phyloP scores from a whole-genome alignment of 2,113 vertebrate genomes.

The Thinocorus orbignyianus region DNA sequence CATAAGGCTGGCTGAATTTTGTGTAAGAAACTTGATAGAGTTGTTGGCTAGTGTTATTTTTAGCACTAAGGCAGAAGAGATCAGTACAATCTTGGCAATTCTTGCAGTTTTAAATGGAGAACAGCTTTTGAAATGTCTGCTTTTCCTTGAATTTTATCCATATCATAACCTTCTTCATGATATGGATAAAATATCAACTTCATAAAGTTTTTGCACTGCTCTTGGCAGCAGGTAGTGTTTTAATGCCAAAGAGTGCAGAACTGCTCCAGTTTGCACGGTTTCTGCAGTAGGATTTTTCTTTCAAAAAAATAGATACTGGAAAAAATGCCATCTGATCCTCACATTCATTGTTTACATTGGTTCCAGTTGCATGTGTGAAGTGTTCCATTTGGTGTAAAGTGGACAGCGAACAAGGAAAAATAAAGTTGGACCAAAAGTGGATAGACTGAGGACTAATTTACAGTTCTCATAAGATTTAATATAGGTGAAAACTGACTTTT shows the following conservation, averaged over 20 bases:
- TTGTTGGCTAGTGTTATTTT: conserved; percentile 50
- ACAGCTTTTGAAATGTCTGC: conserved; percentile 8
- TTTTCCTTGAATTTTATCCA: neutral
- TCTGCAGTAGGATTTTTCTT: neutral
- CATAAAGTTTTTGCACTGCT: neutral
- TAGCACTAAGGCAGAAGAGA: conserved; percentile 5
- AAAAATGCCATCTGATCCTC: neutral
- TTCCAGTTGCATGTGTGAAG: neutral
- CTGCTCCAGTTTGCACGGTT: neutral
- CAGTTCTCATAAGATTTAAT: neutral
- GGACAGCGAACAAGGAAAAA: neutral
- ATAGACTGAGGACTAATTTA: neutral
- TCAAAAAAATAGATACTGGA: neutral
- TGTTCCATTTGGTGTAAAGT: neutral
- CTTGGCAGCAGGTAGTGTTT: neutral
- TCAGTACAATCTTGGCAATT: conserved; percentile 31
- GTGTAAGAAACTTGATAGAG: neutral
- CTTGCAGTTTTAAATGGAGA: conserved; percentile 50
- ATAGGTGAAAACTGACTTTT: neutral
- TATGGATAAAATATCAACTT: neutral
- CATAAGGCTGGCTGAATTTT: conserved; percentile 23
- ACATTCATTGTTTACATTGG: neutral
- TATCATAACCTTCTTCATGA: neutral
- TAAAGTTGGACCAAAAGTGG: neutral
- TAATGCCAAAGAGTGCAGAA: neutral